phyloP scores from a whole-genome alignment of 1,140 invertebrate genomes.

The Augochlora pura region DNA sequence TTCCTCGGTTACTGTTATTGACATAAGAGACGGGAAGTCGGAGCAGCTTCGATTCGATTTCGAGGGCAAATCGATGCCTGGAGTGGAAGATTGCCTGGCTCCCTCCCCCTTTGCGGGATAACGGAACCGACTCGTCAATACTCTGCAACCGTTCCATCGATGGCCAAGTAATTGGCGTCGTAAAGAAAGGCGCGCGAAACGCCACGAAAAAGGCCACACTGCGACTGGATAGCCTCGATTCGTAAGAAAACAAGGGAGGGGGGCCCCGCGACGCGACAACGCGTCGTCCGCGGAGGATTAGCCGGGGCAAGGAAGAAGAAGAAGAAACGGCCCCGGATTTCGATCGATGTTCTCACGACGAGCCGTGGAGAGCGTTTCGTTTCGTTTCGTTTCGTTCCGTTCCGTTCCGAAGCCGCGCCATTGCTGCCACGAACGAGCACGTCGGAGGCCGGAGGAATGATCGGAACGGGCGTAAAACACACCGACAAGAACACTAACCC shows the following conservation, averaged over 20 bases:
- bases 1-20: constrained; percentile 40
- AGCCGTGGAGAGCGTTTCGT: not conserved
- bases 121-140: constrained; percentile 61
- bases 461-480: constrained; percentile 40
- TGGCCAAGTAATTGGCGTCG: constrained; percentile 57
- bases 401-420: not conserved
- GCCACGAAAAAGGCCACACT: constrained; percentile 34
- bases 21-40: constrained; percentile 30
- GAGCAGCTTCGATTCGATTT: constrained; percentile 50
- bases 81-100: constrained; percentile 46
- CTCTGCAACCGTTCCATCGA: constrained; percentile 51
- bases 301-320: not conserved
- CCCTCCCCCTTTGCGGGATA: constrained; percentile 13
- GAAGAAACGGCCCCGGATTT: constrained; percentile 1
- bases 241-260: constrained; percentile 27
- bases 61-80: constrained; percentile 59
- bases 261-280: not conserved
- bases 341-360: constrained; percentile 41
- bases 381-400: not conserved
- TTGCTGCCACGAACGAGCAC: not conserved
- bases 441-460: constrained; percentile 24
- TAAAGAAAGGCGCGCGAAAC: constrained; percentile 53
- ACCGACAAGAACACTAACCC: constrained; percentile 17
- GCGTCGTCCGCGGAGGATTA: constrained; percentile 27
- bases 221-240: constrained; percentile 2